phyloP scores from a whole-genome alignment of 2,113 vertebrate genomes.

The Ranitomeya variabilis region DNA sequence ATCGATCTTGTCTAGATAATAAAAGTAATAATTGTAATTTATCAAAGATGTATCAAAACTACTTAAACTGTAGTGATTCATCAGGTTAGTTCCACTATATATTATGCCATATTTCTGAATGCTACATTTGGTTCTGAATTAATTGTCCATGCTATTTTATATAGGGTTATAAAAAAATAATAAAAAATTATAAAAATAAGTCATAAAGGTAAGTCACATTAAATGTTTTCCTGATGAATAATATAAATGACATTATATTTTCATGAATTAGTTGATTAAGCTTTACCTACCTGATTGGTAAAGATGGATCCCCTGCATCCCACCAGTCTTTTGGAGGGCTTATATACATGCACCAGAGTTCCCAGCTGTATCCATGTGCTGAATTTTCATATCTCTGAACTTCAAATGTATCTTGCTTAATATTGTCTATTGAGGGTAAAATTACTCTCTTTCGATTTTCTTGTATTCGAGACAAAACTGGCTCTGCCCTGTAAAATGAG shows the following conservation, averaged over 20 bases:
- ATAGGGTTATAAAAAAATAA: not conserved
- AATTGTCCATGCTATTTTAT: not conserved
- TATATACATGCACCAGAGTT: constrained; percentile 99
- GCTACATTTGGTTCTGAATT: too few relatives aligned
- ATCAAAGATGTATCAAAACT: not conserved
- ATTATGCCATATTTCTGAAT: not conserved
- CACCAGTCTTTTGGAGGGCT: constrained; percentile 96
- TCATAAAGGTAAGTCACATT: not conserved
- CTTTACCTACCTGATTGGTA: constrained; percentile 86
- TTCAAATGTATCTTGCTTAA: constrained; percentile 93
- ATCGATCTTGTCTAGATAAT: too few relatives aligned
- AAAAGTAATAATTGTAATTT: too few relatives aligned
- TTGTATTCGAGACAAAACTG: constrained; percentile 90
- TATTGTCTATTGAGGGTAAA: constrained; percentile 96
- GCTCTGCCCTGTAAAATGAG: constrained; percentile 83
- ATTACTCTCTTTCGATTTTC: constrained; percentile 88
- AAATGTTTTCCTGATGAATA: not conserved
- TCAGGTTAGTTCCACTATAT: not conserved
- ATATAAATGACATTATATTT: not conserved
- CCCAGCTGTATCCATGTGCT: constrained; percentile 95
- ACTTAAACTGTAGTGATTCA: not conserved
- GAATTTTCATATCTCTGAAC: constrained; percentile 96
- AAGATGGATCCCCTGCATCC: constrained; percentile 89
- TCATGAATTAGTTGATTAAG: not conserved
- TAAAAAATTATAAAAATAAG: not conserved